Evolutionary conservation across 53 echinoderm and acorn worm genomes (phyloP).

Genomic region (Arbacia lixula): DNA sequence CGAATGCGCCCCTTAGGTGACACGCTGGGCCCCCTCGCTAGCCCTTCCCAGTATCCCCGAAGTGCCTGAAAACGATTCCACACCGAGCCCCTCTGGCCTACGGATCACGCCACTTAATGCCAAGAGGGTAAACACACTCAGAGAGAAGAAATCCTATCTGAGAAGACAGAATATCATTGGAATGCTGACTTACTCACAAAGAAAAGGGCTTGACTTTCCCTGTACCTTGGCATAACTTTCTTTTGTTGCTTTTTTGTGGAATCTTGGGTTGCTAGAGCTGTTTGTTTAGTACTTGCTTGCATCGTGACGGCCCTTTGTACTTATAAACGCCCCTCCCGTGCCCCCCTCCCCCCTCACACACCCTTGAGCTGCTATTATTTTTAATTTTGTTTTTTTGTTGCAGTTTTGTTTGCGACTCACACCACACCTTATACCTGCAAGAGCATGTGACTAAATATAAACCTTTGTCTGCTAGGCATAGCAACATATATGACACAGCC

Average conservation of each 20-base stretch:
- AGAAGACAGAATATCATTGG: not conserved
- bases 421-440: too few relatives aligned
- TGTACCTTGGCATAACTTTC: constrained; percentile 12
- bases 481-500: too few relatives aligned
- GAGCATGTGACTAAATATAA: too few relatives aligned
- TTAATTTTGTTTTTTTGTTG: too few relatives aligned
- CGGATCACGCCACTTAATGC: not conserved
- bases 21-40: constrained; percentile 45
- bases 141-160: not conserved
- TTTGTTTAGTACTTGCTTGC: constrained; percentile 12
- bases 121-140: constrained; percentile 16
- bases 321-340: not conserved
- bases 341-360: not conserved
- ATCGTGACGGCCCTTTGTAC: not conserved
- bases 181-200: too few relatives aligned
- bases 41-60: constrained; percentile 76
- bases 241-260: constrained; percentile 24
- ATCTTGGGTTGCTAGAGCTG: constrained; percentile 30
- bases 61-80: constrained; percentile 83
- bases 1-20: constrained; percentile 39
- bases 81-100: constrained; percentile 32
- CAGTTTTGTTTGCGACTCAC: too few relatives aligned
- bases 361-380: too few relatives aligned
- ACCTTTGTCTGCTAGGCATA: too few relatives aligned
- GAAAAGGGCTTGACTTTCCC: too few relatives aligned